Conservation (phyloP, 2,113 vertebrate genomes). For the Sinocyclocheilus anshuiensis region DNA sequence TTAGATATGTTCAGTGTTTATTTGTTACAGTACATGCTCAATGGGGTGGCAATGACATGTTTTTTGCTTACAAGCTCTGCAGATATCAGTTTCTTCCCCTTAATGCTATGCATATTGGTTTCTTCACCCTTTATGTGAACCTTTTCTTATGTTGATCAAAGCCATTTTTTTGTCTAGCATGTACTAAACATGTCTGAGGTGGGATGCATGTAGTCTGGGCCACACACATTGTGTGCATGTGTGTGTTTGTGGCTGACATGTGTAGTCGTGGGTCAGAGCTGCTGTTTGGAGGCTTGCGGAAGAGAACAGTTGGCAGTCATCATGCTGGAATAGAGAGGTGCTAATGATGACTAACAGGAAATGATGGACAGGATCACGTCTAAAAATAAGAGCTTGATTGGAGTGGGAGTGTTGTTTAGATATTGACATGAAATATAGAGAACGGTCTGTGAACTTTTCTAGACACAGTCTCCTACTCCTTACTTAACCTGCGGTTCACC, state of each 20-base stretch:
- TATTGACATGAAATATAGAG: constrained; percentile 30
- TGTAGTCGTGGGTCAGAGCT: constrained; percentile 35
- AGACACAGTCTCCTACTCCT: background rate
- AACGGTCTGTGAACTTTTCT: constrained; percentile 1
- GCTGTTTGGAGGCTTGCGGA: constrained; percentile 31
- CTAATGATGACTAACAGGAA: constrained; percentile 49
- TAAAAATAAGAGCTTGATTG: constrained; percentile 49
- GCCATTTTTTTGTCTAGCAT: background rate
- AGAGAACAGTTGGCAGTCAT: constrained; percentile 44
- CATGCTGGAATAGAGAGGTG: constrained; percentile 44
- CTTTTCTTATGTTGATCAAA: constrained; percentile 4
- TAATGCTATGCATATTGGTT: background rate
- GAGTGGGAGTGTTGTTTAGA: constrained; percentile 43
- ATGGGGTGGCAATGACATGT: background rate
- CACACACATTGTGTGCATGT: constrained; percentile 3
- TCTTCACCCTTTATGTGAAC: background rate
- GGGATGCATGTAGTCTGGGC: constrained; percentile 13
- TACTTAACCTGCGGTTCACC: background rate
- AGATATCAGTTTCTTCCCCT: background rate
- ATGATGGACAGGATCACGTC: constrained; percentile 44
- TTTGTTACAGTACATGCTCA: background rate
- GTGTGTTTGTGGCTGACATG: constrained; percentile 24
- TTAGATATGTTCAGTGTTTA: background rate
- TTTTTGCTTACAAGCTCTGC: background rate
- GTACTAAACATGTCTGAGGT: constrained; percentile 6